A percentile compares a stretch with the other conserved stretches of the same genome.
phyloP scores from a whole-genome alignment of 2,113 vertebrate genomes.

The Xenotilapia leptura region DNA sequence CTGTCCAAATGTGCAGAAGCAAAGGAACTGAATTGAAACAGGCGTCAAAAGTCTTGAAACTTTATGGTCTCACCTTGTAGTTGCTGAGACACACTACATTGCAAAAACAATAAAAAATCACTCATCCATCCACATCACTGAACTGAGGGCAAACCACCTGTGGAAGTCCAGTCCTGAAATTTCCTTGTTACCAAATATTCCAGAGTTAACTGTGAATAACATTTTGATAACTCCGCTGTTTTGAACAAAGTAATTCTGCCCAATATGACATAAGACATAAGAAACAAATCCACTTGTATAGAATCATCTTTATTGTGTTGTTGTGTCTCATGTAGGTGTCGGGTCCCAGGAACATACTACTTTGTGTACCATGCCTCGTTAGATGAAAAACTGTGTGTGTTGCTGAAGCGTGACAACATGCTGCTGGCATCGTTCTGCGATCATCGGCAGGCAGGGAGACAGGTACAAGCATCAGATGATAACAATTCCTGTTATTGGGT shows the following conservation, averaged over 20 bases:
- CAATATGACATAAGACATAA: neutral
- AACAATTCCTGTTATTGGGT: neutral
- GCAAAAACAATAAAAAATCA: neutral
- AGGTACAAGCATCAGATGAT: neutral
- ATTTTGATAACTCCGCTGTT: neutral
- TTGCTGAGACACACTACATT: neutral
- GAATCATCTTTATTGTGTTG: fast-evolving
- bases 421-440: conserved; percentile 42
- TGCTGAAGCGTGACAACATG: neutral
- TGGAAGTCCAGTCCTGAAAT: neutral
- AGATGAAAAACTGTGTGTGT: conserved; percentile 11
- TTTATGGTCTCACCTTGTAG: neutral
- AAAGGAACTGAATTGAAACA: neutral
- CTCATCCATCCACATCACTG: neutral
- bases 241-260: neutral
- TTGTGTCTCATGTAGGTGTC: conserved; percentile 17
- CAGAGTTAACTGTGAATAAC: neutral
- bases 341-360: conserved; percentile 37
- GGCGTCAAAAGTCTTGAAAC: neutral
- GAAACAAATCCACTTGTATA: neutral
- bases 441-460: neutral
- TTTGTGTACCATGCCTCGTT: conserved; percentile 52
- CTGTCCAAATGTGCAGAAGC: neutral
- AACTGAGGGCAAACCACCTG: neutral
- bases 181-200: neutral